Conservation (phyloP, 2,113 vertebrate species). For the Catharus bicknelli region DNA sequence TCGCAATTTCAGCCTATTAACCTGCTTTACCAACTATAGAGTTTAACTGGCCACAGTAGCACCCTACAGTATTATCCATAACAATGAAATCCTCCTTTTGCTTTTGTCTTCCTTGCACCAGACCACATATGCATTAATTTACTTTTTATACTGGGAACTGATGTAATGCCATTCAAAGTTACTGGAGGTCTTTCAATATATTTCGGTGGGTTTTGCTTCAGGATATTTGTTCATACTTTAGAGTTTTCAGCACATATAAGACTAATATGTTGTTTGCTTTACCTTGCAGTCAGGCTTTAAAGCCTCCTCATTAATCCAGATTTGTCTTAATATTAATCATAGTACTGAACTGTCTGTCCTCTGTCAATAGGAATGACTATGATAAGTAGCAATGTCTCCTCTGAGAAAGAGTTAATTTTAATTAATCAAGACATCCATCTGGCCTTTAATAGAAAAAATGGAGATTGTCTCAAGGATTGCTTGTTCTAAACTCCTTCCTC, state of each 20-base stretch:
- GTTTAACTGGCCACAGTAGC: background rate
- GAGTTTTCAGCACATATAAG: background rate
- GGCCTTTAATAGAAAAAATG: conserved; percentile 26
- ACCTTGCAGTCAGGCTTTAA: background rate
- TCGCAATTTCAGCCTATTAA: background rate
- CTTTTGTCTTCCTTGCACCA: background rate
- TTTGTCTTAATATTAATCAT: background rate
- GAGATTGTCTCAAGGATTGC: background rate
- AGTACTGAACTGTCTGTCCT: background rate
- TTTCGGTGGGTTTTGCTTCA: background rate
- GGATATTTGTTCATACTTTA: background rate
- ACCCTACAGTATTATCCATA: background rate
- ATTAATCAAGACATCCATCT: conserved; percentile 23
- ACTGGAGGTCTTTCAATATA: background rate
- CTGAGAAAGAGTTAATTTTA: conserved; percentile 49
- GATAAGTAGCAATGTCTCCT: background rate
- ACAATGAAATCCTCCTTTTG: background rate
- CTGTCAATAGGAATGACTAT: conserved; percentile 1
- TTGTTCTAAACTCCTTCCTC: background rate
- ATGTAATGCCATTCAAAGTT: background rate
- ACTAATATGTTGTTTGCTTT: background rate
- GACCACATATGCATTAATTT: background rate
- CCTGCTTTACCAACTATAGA: background rate
- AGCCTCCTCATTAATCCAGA: background rate
- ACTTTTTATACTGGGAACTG: background rate